Conservation (phyloP, 2,888 invertebrate species). For the Trypoxylon attenuatum region DNA sequence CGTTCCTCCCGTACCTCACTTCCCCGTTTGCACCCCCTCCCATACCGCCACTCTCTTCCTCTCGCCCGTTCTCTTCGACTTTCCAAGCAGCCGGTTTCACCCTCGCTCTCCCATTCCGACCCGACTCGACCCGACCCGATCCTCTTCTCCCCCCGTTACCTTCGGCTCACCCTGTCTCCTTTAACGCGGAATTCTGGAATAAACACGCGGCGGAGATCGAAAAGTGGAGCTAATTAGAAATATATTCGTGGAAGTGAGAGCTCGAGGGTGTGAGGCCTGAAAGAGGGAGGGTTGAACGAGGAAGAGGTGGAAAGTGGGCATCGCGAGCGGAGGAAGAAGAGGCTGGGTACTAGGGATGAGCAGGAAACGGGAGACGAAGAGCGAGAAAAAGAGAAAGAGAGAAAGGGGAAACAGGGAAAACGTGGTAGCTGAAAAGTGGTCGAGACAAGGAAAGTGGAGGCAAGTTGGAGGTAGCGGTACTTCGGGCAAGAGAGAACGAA, state of each 20-base stretch:
- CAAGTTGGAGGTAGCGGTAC: constrained; percentile 17
- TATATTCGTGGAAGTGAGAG: constrained; percentile 55
- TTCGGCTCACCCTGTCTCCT: neutral
- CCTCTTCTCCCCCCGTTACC: neutral
- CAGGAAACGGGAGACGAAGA: constrained; percentile 18
- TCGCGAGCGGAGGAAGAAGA: constrained; percentile 1
- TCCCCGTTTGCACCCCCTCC: neutral
- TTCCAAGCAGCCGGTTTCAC: neutral
- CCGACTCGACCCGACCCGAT: neutral
- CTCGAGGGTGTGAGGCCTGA: neutral
- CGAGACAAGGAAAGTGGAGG: neutral
- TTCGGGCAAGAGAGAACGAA: constrained; percentile 7
- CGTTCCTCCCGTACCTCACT: constrained; percentile 12
- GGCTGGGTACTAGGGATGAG: constrained; percentile 33
- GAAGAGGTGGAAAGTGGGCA: neutral
- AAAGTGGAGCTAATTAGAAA: constrained; percentile 67
- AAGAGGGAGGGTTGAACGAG: neutral
- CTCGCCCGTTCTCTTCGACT: neutral
- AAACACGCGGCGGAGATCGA: constrained; percentile 57
- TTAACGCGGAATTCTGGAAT: constrained; percentile 42
- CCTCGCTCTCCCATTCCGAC: neutral
- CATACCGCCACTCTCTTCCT: neutral
- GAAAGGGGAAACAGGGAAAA: constrained; percentile 21
- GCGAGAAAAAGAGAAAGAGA: constrained; percentile 12
- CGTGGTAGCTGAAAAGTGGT: constrained; percentile 1